phyloP scores from a whole-genome alignment of 2,888 invertebrate species.

The Troides helena region DNA sequence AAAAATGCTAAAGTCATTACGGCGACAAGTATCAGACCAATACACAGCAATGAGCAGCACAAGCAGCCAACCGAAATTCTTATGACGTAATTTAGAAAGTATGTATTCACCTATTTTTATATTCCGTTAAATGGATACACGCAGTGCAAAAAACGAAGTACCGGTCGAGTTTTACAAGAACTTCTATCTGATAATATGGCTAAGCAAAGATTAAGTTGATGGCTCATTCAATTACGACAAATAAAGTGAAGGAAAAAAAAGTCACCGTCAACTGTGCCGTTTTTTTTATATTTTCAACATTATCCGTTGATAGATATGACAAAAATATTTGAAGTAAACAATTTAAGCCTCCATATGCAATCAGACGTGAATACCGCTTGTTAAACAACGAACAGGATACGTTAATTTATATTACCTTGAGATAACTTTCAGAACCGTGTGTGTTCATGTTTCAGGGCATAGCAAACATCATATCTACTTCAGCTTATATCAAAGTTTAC shows the following conservation, averaged over 20 bases:
- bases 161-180: slow-evolving; percentile 19
- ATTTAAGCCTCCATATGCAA: neutral
- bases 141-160: slow-evolving; percentile 19
- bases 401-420: slow-evolving; percentile 26
- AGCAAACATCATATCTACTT: neutral
- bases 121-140: slow-evolving; percentile 53
- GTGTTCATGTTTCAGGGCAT: slow-evolving; percentile 1
- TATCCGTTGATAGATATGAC: neutral
- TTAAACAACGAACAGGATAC: slow-evolving; percentile 14
- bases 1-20: slow-evolving; percentile 30
- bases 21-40: slow-evolving; percentile 17
- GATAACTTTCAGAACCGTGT: slow-evolving; percentile 17
- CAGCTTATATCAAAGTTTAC: neutral
- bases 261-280: neutral
- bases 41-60: slow-evolving; percentile 37
- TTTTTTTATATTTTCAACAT: neutral
- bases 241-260: neutral
- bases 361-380: neutral
- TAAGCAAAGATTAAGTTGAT: neutral
- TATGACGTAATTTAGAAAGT: slow-evolving; percentile 74
- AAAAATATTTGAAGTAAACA: neutral
- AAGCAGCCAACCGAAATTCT: slow-evolving; percentile 57
- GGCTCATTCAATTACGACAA: neutral
- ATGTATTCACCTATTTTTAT: slow-evolving; percentile 67
- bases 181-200: slow-evolving; percentile 18